These are phyloP conservation scores for Synergus umbraculus DNA, from an alignment of 2,888 invertebrate species.

Conservation along the genomic window DNA sequence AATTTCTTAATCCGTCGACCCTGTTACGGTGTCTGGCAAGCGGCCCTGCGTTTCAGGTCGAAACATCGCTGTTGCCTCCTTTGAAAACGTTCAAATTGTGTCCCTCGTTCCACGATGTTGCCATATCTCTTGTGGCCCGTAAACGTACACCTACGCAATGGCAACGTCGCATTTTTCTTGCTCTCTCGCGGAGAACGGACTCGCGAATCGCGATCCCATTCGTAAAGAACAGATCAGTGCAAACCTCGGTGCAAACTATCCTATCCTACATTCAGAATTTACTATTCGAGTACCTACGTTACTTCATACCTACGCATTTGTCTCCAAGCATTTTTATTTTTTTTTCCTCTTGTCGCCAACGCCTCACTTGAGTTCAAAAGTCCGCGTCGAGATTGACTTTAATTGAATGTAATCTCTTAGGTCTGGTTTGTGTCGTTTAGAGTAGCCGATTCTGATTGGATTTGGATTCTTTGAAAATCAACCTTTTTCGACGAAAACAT, in stretches of 20 bases:
- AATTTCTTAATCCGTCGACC: slow-evolving; percentile 55
- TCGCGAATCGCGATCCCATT: not conserved
- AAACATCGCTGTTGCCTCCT: slow-evolving; percentile 32
- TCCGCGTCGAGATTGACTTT: slow-evolving; percentile 3
- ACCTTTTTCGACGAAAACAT: too few species aligned
- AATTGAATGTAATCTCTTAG: not conserved
- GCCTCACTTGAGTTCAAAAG: slow-evolving; percentile 29
- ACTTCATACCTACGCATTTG: slow-evolving; percentile 35
- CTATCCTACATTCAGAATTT: slow-evolving; percentile 15
- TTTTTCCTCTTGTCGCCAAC: slow-evolving; percentile 21
- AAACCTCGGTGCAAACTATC: not conserved
- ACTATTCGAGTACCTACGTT: slow-evolving; percentile 15
- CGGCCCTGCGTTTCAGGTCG: slow-evolving; percentile 8
- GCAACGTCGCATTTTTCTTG: slow-evolving; percentile 33
- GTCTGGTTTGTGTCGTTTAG: not conserved
- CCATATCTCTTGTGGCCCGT: slow-evolving; percentile 8
- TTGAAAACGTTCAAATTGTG: slow-evolving; percentile 18
- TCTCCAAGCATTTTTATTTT: slow-evolving; percentile 18
- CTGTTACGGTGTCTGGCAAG: slow-evolving; percentile 50
- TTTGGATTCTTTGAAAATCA: too few species aligned
- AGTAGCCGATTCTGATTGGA: too few species aligned
- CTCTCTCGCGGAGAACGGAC: not conserved
- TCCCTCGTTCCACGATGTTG: slow-evolving; percentile 34
- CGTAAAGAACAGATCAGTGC: not conserved
- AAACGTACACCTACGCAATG: slow-evolving; percentile 38